These are phyloP conservation scores for Opisthocomus hoazin DNA, from an alignment of 2,113 vertebrate genomes.

Conservation along the genomic window DNA sequence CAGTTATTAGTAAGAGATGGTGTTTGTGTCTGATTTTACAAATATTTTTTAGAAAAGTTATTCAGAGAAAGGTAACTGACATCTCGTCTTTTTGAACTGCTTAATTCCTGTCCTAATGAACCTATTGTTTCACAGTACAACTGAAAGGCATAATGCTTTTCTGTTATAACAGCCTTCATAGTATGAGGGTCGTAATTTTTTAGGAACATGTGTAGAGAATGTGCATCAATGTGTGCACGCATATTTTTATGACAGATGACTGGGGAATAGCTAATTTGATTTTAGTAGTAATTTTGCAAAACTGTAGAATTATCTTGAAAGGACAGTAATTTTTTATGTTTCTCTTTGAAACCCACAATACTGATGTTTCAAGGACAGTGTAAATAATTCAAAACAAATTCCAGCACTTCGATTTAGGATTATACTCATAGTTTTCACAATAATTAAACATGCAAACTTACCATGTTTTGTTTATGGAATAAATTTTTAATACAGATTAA, in stretches of 20 bases:
- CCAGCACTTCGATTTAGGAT: neutral
- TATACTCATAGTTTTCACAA: neutral
- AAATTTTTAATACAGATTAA: slow-evolving; percentile 46
- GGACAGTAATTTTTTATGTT: neutral
- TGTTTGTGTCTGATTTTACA: neutral
- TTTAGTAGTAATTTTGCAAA: neutral
- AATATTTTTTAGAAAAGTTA: neutral
- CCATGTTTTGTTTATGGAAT: slow-evolving; percentile 29
- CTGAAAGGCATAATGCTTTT: neutral
- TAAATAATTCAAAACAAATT: slow-evolving; percentile 50
- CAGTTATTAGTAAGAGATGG: neutral
- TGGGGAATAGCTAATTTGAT: neutral
- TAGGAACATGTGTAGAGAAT: neutral
- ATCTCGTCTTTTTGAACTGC: neutral
- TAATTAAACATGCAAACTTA: slow-evolving; percentile 37
- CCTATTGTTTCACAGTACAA: neutral
- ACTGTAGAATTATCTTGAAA: neutral
- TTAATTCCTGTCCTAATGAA: neutral
- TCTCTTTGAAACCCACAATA: neutral
- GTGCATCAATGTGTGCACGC: neutral
- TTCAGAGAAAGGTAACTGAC: neutral
- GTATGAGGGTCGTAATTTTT: neutral
- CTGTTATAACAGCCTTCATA: neutral
- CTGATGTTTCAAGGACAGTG: neutral
- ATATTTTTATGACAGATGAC: neutral